Base-by-base conservation (phyloP, 2,113 vertebrate genomes). In the Zosterops pallidus region DNA sequence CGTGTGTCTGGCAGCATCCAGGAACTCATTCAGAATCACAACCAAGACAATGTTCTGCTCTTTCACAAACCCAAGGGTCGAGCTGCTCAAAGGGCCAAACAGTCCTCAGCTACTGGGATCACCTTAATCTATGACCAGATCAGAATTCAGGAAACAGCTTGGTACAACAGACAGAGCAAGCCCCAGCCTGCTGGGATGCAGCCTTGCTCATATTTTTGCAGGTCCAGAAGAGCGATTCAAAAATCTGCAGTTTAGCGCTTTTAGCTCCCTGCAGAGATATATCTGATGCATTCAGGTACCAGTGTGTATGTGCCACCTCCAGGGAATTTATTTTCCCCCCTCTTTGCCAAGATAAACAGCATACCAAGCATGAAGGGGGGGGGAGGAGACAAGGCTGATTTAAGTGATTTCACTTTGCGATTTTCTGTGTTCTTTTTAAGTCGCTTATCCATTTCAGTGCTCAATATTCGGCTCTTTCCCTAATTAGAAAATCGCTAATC, bases 401-500 rank as follows among this genome's bases (percentile, higher is more conserved):
- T 97, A 96, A 94, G 92, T 93, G 92, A 95, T 97, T 95, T 96
- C 92, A 96, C 64, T 90, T 94, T 76, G 94, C 84, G 95, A 96
- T 95, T 96, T 96, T 90, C 94, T 91, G 65, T 96, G 92, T 91
- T 93, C 88, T 95, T 95, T 96, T 96, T 96, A 96, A 97, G 96
- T 97, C 69, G 69, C 95, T 97, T 97, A 96, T 96, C 95, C 95
- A 95, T 96, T 97, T 96, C 93, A 95, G 91, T 96, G 87, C 94
- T 96, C 95, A 97, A 96, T 96, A 95, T 96, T 96, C 95, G 5
- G 68, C 88, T 96, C 85, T 95, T 95, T 96, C 92, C 62, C 89
- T 97, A 97, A 96, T 97, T 96, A 97, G 96, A 97, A 97, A 97
- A 96, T 96, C 91, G 24, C 92, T 97, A 97, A 97, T 97, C 91